Evolutionary conservation across 2,888 invertebrate species (phyloP).

Genomic region (Cataglyphis cursor): DNA sequence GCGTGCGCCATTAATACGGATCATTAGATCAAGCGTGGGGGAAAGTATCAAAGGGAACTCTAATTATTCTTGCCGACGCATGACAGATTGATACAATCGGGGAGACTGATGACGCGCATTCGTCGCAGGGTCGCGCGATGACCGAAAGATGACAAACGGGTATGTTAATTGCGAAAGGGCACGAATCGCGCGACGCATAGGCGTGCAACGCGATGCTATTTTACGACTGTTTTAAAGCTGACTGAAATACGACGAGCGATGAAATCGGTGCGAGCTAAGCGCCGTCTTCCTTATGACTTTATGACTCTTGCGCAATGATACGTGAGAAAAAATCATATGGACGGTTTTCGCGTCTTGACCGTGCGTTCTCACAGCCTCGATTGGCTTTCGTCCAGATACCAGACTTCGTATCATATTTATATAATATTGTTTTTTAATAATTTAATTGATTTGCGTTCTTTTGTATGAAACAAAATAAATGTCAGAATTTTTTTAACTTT

Average conservation of each 20-base stretch:
- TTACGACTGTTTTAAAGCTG: slow-evolving; percentile 72
- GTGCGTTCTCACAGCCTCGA: slow-evolving; percentile 59
- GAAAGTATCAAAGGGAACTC: slow-evolving; percentile 45
- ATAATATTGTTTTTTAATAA: neutral
- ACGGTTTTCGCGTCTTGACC: slow-evolving; percentile 46
- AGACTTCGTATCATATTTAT: neutral
- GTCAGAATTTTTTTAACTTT: neutral
- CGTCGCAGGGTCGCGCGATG: slow-evolving; percentile 37
- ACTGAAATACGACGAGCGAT: slow-evolving; percentile 71
- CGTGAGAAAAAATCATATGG: slow-evolving; percentile 58
- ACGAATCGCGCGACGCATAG: slow-evolving; percentile 37
- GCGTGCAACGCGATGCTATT: slow-evolving; percentile 59
- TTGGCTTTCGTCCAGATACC: slow-evolving; percentile 37
- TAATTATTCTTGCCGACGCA: slow-evolving; percentile 56
- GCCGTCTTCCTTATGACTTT: slow-evolving; percentile 74
- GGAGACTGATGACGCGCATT: slow-evolving; percentile 51
- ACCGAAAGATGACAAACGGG: slow-evolving; percentile 57
- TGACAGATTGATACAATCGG: slow-evolving; percentile 56
- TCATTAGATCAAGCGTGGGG: slow-evolving; percentile 47
- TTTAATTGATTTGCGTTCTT: neutral
- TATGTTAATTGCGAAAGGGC: slow-evolving; percentile 69
- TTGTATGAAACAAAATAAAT: neutral
- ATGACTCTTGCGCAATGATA: slow-evolving; percentile 68
- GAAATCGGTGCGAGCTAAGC: slow-evolving; percentile 67
- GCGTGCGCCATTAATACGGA: slow-evolving; percentile 41